Base-by-base conservation (phyloP, 53 echinoderm and acorn worm genomes). In the Echinometra lucunter region DNA sequence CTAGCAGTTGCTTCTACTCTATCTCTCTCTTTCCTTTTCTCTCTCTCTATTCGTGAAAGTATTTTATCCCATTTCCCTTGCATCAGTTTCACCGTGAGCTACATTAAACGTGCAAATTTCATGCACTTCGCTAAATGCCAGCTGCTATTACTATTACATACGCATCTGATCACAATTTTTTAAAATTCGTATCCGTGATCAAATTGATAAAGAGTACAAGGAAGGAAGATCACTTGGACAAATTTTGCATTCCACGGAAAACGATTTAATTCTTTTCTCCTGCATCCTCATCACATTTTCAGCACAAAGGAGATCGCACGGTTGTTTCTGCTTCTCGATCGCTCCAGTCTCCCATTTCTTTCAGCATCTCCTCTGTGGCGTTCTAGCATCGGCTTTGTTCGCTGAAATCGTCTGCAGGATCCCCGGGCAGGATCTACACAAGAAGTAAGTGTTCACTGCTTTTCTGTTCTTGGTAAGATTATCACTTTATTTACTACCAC, bases 361-460 rank as follows among this genome's bases (percentile, higher is more conserved):
- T 69, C 30, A 32, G 9, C 69, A 8, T 38, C 78, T 40, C 28
- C 78, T 78, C 42, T 78, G 78, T 78, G 21, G 78, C 42, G 21
- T 78, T 38, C 18, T 40, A 8, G 78, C 19, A 78, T 78, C 28
- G 78, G 78, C 78, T 78, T 78, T 78, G 78, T 78, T 78, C 78
- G 23, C 35, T 38, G 40, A 42, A 42, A 6, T 17, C 23, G 23
- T 21, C 21, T 78, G 38, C 78, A 78, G 28, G 72, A n/a, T n/a
- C n/a, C n/a, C n/a, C n/a, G n/a, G 4, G 19, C 21, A 63, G 3
- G 63, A 23, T 74, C 37, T 74, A 21, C 37, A 1, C 17, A 16
- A 78, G 23, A 40, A 42, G 78, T 78, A 42, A 78, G 78, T 42
- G 16, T 78, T 78, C 78, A 21, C 23, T 4, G 42, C 38, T 78